These are phyloP conservation scores for Desmophyllum pertusum DNA, from an alignment of 92 coral and sea anemone species.

Conservation along the genomic window DNA sequence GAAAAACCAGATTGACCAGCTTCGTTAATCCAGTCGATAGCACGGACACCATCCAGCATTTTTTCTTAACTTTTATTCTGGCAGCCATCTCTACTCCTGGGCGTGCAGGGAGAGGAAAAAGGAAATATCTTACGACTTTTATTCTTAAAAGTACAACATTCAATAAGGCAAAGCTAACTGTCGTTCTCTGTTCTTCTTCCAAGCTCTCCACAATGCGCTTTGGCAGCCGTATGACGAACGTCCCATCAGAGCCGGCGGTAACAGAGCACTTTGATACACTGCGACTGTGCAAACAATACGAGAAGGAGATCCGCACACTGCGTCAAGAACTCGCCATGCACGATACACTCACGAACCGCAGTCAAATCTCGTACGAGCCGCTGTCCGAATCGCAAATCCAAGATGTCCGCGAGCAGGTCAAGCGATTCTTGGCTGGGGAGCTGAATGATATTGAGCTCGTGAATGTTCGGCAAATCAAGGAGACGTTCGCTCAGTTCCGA, in stretches of 20 bases:
- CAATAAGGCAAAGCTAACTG: neutral
- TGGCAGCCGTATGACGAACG: slow-evolving; percentile 94
- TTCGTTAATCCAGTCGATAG: no score
- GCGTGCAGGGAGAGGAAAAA: no score
- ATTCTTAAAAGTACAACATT: neutral
- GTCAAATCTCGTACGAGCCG: slow-evolving; percentile 97
- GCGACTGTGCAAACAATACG: slow-evolving; percentile 89
- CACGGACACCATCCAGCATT: no score
- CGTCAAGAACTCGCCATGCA: slow-evolving; percentile 98
- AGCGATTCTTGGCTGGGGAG: slow-evolving; percentile 77
- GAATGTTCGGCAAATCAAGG: slow-evolving; percentile 94
- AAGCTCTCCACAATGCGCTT: slow-evolving; percentile 93
- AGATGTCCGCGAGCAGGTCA: slow-evolving; percentile 86
- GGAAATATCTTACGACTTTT: no score
- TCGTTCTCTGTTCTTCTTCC: neutral
- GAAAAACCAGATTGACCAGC: no score
- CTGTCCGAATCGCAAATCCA: slow-evolving; percentile 88
- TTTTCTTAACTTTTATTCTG: no score
- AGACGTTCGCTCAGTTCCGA: slow-evolving; percentile 91
- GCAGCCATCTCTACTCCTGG: neutral
- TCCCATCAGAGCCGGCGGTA: slow-evolving; percentile 92
- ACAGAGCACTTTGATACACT: slow-evolving; percentile 80
- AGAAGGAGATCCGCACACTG: slow-evolving; percentile 84
- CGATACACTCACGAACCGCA: slow-evolving; percentile 95
- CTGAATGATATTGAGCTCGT: slow-evolving; percentile 93